Conservation (phyloP, 2,888 invertebrate species). For the Phyto melanocephala region DNA sequence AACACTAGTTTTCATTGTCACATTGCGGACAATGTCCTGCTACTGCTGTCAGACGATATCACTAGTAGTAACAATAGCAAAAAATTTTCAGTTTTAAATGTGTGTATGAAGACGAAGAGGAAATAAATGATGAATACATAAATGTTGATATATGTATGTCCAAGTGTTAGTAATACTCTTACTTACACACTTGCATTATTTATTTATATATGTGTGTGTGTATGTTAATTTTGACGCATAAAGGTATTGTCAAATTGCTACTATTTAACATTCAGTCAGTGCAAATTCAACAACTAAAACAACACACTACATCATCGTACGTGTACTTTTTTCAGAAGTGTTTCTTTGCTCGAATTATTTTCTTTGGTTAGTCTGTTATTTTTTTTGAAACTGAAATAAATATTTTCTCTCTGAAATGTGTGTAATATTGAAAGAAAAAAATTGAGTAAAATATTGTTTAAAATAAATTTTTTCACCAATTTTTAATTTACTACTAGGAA, state of each 20-base stretch:
- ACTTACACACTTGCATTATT: neutral
- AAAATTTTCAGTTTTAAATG: neutral
- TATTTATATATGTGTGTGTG: neutral
- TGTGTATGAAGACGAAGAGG: slow-evolving; percentile 15
- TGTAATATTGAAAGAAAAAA: too few relatives aligned
- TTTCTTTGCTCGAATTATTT: neutral
- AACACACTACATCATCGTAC: neutral
- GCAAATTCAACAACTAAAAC: neutral
- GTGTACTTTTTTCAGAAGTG: neutral
- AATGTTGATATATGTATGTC: slow-evolving; percentile 34
- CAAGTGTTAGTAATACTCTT: neutral
- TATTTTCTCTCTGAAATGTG: too few relatives aligned
- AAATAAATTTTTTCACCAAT: too few relatives aligned
- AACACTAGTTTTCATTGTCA: slow-evolving; percentile 58
- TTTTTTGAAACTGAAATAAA: too few relatives aligned
- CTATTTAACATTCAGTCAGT: slow-evolving; percentile 8
- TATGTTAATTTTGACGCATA: slow-evolving; percentile 59
- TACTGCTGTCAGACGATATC: slow-evolving; percentile 52
- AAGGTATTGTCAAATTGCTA: slow-evolving; percentile 59
- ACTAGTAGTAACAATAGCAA: slow-evolving; percentile 1
- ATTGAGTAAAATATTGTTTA: too few relatives aligned
- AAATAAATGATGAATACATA: slow-evolving; percentile 53
- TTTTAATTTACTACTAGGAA: too few relatives aligned
- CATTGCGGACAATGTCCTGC: slow-evolving; percentile 63
- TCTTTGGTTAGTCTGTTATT: too few relatives aligned